Conservation (phyloP, 2,113 vertebrate genomes). For the Tenrec ecaudatus region DNA sequence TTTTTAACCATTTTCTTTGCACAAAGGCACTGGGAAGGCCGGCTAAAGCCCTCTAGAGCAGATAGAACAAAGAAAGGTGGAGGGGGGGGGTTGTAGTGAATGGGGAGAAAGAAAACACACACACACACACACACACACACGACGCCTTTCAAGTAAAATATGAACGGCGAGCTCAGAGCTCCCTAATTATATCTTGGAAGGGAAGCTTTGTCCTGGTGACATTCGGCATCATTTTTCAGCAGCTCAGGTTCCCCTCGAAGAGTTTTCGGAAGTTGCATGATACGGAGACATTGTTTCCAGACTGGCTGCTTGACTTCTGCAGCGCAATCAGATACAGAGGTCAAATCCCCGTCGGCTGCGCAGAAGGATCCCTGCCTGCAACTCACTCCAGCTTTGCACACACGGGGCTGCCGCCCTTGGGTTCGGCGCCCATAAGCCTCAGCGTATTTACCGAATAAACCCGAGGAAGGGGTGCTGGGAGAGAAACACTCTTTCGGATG, state of each 20-base stretch:
- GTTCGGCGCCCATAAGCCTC: not conserved
- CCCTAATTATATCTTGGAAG: slow-evolving; percentile 64
- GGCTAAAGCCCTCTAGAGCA: not conserved
- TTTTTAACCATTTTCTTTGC: not conserved
- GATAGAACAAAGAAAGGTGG: slow-evolving; percentile 40
- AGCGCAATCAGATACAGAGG: slow-evolving; percentile 63
- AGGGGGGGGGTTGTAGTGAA: not conserved
- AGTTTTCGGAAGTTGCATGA: slow-evolving; percentile 68
- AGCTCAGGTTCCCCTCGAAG: slow-evolving; percentile 65
- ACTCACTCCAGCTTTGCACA: not conserved
- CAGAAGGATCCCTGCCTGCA: slow-evolving; percentile 35
- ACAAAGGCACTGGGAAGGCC: slow-evolving; percentile 33
- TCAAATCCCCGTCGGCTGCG: slow-evolving; percentile 7
- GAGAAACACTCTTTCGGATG: not conserved
- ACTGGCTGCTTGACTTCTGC: slow-evolving; percentile 47
- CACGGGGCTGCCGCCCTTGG: too few species aligned
- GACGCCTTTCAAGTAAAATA: slow-evolving; percentile 31
- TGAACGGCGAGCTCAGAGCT: slow-evolving; percentile 51
- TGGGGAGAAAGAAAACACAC: too few species aligned
- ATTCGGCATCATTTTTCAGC: slow-evolving; percentile 66
- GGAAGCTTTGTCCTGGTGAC: slow-evolving; percentile 67
- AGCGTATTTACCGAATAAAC: not conserved
- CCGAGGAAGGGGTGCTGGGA: not conserved
- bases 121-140: too few species aligned
- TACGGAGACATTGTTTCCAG: slow-evolving; percentile 64